Evolutionary conservation across 2,797 vertebrate genomes (phyloP).

Genomic region (Sebastes alutus): DNA sequence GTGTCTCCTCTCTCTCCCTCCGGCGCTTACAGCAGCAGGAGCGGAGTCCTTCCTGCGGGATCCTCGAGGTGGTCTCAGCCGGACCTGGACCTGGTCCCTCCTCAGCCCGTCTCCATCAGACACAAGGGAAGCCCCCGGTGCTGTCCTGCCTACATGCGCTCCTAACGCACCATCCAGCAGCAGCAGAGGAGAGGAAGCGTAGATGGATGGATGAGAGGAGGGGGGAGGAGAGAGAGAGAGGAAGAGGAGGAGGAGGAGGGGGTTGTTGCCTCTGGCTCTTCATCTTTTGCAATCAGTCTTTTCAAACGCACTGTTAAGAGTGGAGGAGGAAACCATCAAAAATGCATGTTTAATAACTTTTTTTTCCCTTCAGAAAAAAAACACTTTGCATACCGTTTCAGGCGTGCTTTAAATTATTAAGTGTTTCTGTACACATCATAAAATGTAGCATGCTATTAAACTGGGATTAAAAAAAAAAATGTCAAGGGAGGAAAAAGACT

Average conservation of each 20-base stretch:
- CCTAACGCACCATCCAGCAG: constrained; percentile 56
- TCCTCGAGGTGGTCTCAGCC: constrained; percentile 12
- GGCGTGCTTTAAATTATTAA: not conserved
- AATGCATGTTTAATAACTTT: constrained; percentile 17
- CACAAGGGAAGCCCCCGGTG: constrained; percentile 45
- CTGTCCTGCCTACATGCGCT: constrained; percentile 45
- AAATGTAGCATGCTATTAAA: not conserved
- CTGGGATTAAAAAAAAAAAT: not conserved
- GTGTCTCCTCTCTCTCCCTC: not conserved
- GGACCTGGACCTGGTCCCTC: constrained; percentile 25
- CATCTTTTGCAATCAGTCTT: constrained; percentile 36
- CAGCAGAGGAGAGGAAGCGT: constrained; percentile 23
- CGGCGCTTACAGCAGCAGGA: not conserved
- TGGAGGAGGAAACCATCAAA: constrained; percentile 8
- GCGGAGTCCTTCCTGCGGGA: constrained; percentile 3
- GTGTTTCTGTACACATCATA: not conserved
- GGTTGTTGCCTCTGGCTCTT: constrained; percentile 50
- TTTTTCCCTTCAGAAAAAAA: not conserved
- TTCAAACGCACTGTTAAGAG: constrained; percentile 9
- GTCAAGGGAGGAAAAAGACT: not conserved
- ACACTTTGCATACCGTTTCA: not conserved
- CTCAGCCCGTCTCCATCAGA: constrained; percentile 62
- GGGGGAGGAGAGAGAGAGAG: not conserved
- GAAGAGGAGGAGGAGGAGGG: not conserved
- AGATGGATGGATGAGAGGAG: constrained; percentile 34